phyloP scores from a whole-genome alignment of 2,113 vertebrate genomes.

The Clarias batrachus region DNA sequence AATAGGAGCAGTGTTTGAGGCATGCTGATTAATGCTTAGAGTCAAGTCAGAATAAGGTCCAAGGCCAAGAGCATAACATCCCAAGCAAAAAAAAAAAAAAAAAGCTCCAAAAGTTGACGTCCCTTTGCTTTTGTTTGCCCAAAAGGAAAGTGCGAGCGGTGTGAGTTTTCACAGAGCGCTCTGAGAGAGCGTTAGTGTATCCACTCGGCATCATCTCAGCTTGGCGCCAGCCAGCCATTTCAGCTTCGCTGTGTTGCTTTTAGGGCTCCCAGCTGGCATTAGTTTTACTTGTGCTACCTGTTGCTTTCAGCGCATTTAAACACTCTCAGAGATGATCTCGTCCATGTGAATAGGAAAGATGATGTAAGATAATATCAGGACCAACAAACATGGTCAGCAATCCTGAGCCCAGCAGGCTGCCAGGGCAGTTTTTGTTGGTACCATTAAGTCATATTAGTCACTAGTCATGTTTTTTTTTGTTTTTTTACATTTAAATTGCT shows the following conservation, averaged over 20 bases:
- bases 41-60: not conserved
- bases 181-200: not conserved
- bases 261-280: not conserved
- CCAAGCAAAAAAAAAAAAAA: not conserved
- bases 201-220: slow-evolving; percentile 25
- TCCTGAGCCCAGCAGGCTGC: not conserved
- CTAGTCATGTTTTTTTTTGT: not conserved
- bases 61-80: not conserved
- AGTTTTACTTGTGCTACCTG: not conserved
- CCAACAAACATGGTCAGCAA: not conserved
- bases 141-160: not conserved
- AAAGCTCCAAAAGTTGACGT: not conserved
- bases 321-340: not conserved
- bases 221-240: not conserved
- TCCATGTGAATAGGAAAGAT: not conserved
- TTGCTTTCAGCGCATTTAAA: too few species aligned
- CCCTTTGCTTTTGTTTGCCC: not conserved
- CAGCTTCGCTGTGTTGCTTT: not conserved
- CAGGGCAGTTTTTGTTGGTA: not conserved
- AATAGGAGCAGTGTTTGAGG: not conserved
- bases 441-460: not conserved
- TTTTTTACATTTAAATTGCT: too few species aligned
- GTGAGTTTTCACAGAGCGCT: not conserved
- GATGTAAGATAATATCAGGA: not conserved
- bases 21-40: not conserved